These are phyloP conservation scores for Ophiothrix spiculata DNA, from an alignment of 35 echinoderm and acorn worm species.

Conservation along the genomic window DNA sequence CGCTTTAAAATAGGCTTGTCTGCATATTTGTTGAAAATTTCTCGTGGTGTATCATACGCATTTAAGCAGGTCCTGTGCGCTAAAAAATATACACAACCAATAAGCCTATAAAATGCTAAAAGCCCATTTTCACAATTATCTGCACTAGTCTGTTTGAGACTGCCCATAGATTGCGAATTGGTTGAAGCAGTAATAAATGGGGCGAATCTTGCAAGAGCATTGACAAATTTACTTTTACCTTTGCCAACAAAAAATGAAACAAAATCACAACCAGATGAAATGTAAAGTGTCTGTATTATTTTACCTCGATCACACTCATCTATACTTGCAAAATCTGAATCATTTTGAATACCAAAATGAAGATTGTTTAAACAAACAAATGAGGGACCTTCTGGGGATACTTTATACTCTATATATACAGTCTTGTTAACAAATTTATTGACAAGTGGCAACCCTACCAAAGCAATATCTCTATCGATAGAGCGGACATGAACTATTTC, in stretches of 20 bases:
- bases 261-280: constrained; percentile 67
- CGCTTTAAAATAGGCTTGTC: not conserved
- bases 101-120: constrained; percentile 62
- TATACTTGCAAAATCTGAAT: constrained; percentile 39
- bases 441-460: constrained; percentile 26
- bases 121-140: constrained; percentile 35
- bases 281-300: constrained; percentile 42
- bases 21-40: too few relatives aligned
- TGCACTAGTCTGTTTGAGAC: not conserved
- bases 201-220: too few relatives aligned
- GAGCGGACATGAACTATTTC: constrained; percentile 26
- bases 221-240: constrained; percentile 37
- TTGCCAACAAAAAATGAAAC: constrained; percentile 58
- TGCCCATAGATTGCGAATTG: too few relatives aligned
- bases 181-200: too few relatives aligned
- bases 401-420: not conserved
- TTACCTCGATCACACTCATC: constrained; percentile 8
- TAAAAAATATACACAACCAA: constrained; percentile 58
- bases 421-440: not conserved
- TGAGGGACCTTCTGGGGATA: not conserved
- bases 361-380: constrained; percentile 42
- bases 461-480: constrained; percentile 44
- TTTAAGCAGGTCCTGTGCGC: constrained; percentile 33
- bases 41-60: too few relatives aligned
- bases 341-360: constrained; percentile 13